Conservation (phyloP, 2,113 vertebrate genomes). For the Phyllostomus discolor region DNA sequence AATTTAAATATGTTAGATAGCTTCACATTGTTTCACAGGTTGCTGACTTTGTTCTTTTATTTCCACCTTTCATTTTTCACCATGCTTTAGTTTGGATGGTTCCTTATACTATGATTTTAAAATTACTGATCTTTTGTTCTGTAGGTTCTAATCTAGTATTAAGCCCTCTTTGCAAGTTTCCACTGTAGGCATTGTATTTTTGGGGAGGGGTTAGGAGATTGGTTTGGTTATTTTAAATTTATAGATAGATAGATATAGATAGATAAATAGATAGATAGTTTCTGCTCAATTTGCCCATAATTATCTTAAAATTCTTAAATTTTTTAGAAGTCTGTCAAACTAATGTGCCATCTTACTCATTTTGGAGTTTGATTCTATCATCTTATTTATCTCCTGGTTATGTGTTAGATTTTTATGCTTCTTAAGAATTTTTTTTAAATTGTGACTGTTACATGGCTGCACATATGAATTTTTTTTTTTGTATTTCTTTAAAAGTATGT, state of each 20-base stretch:
- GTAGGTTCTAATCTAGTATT: background rate
- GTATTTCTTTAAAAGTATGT: background rate
- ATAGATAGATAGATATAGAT: too few relatives aligned
- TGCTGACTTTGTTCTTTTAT: background rate
- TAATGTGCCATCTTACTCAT: background rate
- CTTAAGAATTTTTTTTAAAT: background rate
- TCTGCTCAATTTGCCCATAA: background rate
- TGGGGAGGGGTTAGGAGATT: background rate
- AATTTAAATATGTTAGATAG: background rate
- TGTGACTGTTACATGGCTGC: background rate
- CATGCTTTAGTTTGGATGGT: background rate
- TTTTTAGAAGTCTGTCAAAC: background rate
- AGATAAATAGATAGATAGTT: background rate
- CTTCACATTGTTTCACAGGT: background rate
- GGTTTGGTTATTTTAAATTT: background rate
- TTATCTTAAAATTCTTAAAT: background rate
- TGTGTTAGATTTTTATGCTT: background rate
- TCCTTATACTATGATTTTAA: background rate
- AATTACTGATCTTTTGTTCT: background rate
- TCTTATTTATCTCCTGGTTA: background rate
- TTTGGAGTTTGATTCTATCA: background rate
- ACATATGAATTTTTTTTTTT: background rate
- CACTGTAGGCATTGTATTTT: background rate
- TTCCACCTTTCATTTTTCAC: background rate
- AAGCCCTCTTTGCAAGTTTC: background rate